A percentile compares a stretch with the other conserved stretches of the same genome.
phyloP scores from a whole-genome alignment of 2,113 vertebrate species.

The Ancistrus triradiatus region DNA sequence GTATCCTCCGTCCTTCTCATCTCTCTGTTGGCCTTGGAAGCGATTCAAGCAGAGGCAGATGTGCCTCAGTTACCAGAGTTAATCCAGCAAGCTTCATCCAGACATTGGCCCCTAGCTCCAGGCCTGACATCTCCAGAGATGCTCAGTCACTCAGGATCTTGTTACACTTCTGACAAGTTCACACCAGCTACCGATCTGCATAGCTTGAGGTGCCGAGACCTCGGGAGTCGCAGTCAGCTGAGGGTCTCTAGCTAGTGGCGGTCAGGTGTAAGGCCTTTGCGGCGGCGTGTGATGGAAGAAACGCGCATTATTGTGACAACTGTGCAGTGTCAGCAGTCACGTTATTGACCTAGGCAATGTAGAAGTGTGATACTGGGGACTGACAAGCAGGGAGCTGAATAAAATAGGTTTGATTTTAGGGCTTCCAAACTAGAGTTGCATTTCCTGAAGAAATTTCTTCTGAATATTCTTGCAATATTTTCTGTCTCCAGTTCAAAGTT shows the following conservation, averaged over 20 bases:
- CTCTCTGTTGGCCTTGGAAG: slow-evolving; percentile 19
- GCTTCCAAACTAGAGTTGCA: no score
- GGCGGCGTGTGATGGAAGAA: slow-evolving; percentile 44
- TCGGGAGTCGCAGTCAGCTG: slow-evolving; percentile 56
- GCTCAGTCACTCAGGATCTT: slow-evolving; percentile 71
- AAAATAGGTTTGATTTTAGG: no score
- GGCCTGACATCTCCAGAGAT: slow-evolving; percentile 72
- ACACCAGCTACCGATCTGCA: slow-evolving; percentile 60
- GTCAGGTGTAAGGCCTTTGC: slow-evolving; percentile 61
- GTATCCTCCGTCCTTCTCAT: slow-evolving; percentile 18
- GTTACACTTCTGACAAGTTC: slow-evolving; percentile 69
- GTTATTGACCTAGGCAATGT: slow-evolving; percentile 60
- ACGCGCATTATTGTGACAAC: slow-evolving; percentile 65
- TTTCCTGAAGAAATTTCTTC: no score
- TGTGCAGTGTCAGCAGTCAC: slow-evolving; percentile 67
- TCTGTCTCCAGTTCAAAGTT: no score
- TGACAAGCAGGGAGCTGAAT: slow-evolving; percentile 48
- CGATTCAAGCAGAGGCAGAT: slow-evolving; percentile 3
- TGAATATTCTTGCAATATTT: no score
- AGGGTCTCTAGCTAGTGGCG: slow-evolving; percentile 41
- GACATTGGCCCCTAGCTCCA: slow-evolving; percentile 31
- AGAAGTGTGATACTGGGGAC: slow-evolving; percentile 42
- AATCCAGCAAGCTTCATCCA: slow-evolving; percentile 17
- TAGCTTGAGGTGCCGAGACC: slow-evolving; percentile 58
- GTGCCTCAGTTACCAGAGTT: slow-evolving; percentile 8